Percentiles rank a stretch among this genome's conserved stretches.
Conservation (phyloP, 2,888 invertebrate species). For the Pediacus dermestoides region DNA sequence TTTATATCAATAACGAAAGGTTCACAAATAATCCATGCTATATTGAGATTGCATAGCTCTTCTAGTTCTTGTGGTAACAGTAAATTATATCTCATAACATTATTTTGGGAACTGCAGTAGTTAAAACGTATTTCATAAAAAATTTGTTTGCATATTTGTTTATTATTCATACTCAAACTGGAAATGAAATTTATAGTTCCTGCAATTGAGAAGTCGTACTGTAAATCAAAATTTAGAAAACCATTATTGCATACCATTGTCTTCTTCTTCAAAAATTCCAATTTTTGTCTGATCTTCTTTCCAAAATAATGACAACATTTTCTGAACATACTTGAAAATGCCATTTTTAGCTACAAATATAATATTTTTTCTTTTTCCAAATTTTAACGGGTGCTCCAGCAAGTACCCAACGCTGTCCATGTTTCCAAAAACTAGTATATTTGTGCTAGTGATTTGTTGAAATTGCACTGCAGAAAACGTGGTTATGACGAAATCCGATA, state of each 20-base stretch:
- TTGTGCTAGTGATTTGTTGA: too few species aligned
- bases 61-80: background rate
- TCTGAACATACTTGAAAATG: background rate
- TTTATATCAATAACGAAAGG: constrained; percentile 13
- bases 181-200: background rate
- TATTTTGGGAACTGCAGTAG: background rate
- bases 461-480: too few species aligned
- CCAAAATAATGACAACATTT: constrained; percentile 1
- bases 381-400: background rate
- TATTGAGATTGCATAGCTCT: constrained; percentile 9
- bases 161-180: background rate
- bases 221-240: background rate
- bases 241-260: constrained; percentile 1
- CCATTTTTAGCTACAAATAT: background rate
- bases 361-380: background rate
- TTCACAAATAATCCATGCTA: constrained; percentile 6
- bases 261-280: background rate
- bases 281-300: background rate
- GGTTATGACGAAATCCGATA: too few species aligned
- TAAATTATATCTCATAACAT: background rate
- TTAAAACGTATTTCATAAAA: background rate
- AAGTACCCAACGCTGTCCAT: background rate
- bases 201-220: background rate
- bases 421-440: background rate
- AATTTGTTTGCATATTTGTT: background rate